Percentiles rank a stretch among this genome's conserved stretches.
phyloP scores from a whole-genome alignment of 2,113 vertebrate genomes.

The Cheirogaleus medius region DNA sequence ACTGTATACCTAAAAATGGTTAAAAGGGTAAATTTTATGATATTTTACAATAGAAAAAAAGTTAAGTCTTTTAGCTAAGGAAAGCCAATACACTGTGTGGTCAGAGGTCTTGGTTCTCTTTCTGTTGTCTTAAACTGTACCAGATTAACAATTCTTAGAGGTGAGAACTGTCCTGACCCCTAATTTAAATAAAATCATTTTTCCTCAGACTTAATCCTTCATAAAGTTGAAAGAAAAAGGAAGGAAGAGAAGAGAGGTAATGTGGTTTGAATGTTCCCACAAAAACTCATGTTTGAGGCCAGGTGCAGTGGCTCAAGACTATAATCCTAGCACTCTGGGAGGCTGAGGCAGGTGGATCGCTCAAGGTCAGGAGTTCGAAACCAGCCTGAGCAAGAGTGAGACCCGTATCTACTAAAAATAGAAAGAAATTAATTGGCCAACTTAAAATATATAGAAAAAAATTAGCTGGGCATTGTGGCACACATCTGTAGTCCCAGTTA shows the following conservation, averaged over 20 bases:
- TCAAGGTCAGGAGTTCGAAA: no score
- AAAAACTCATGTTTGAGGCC: not conserved
- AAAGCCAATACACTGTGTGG: not conserved
- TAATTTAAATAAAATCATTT: conserved; percentile 39
- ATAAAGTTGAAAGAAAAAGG: not conserved
- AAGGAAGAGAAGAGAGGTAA: not conserved
- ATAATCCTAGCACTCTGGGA: no score
- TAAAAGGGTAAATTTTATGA: not conserved
- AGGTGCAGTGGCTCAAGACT: no score
- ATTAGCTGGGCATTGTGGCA: no score
- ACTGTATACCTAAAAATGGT: not conserved
- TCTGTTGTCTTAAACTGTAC: not conserved
- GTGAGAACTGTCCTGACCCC: not conserved
- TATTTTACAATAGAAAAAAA: not conserved
- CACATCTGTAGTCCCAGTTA: no score
- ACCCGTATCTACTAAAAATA: no score
- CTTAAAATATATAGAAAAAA: no score
- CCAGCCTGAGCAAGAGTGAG: no score
- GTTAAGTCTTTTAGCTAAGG: not conserved
- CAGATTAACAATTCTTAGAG: conserved; percentile 4
- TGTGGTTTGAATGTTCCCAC: not conserved
- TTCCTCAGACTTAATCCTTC: conserved; percentile 3
- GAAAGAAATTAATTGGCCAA: no score
- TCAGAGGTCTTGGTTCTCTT: conserved; percentile 17
- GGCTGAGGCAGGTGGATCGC: no score